Base-by-base conservation (phyloP, 2,797 vertebrate species). In the Babyrousa celebensis region DNA sequence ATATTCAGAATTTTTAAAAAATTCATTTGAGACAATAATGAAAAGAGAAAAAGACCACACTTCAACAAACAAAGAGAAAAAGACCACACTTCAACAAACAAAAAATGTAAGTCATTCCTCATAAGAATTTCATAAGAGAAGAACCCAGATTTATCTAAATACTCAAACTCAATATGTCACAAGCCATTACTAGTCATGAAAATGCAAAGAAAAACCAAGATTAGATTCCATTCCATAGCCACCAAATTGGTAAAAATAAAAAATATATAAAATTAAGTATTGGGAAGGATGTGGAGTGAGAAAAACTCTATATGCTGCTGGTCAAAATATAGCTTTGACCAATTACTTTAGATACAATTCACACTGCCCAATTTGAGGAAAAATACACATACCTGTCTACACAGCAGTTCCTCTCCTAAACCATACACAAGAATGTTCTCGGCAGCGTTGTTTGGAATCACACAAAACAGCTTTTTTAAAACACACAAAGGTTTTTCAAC, bases 131-230 rank as follows among this genome's bases (percentile, higher is more conserved):
- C 75, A 82, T 11, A 20, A 79, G 88, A 56, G 20, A 67, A 18
- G 14, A 82, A 36, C 17, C 0, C 29, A 82, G n/a, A 77, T 4
- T 32, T 93, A 16, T 48, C 60, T 60, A 89, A 77, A 89, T 12
- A 20, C 4, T 74, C 43, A 65, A 71, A 52, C 10, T 72, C 23
- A 63, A 0, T 89, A 43, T 65, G 56, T 27, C 52, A n/a, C n/a
- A 27, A 48, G 18, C 60, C 48, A 77, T 89, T 29, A 21, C 18
- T n/a, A 80, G 18, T 72, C 27, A 75, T 25, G 32, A 79, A 93
- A 95, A 85, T 40, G 36, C 11, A 75, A 88, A 93, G n/a, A 70
- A 58, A 91, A 91, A 48, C 20, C 60, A 43, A 88, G 85, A 62
- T 89, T 63, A 77, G 43, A 85, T 95, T 79, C 23, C 14, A 87